Conservation (phyloP, 2,888 invertebrate species). For the Malacosoma neustria region DNA sequence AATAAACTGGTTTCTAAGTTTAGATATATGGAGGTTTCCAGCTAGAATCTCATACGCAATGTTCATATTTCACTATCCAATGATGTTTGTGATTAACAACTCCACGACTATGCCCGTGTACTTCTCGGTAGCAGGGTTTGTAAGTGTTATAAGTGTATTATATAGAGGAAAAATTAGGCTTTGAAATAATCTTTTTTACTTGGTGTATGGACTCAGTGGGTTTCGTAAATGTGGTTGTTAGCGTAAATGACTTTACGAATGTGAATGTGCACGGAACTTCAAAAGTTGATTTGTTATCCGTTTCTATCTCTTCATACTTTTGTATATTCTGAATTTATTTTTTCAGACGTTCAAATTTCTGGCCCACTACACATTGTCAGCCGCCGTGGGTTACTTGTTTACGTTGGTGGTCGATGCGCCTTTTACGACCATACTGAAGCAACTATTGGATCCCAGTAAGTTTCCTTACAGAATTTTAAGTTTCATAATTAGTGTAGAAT, state of each 20-base stretch:
- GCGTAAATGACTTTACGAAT: too few relatives aligned
- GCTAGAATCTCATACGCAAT: conserved; percentile 60
- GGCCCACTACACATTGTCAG: conserved; percentile 7
- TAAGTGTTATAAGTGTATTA: conserved; percentile 16
- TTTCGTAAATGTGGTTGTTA: too few relatives aligned
- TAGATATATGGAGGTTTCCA: conserved; percentile 49
- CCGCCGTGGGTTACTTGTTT: conserved; percentile 8
- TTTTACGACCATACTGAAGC: conserved; percentile 10
- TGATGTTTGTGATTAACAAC: conserved; percentile 17
- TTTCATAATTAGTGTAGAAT: too few relatives aligned
- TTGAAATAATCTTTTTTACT: too few relatives aligned
- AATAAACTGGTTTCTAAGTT: conserved; percentile 56
- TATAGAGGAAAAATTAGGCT: too few relatives aligned
- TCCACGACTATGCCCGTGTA: conserved; percentile 13
- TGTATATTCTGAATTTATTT: too few relatives aligned
- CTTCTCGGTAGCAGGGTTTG: conserved; percentile 15
- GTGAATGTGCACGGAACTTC: too few relatives aligned
- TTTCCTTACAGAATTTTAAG: too few relatives aligned
- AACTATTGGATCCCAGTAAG: conserved; percentile 10
- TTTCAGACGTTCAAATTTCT: conserved; percentile 12
- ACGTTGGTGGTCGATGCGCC: conserved; percentile 12
- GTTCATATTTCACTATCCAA: conserved; percentile 51
- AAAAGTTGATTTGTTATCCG: too few relatives aligned
- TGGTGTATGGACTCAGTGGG: too few relatives aligned
- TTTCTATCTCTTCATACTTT: too few relatives aligned